These are phyloP conservation scores for Lochmaea crataegi DNA, from an alignment of 2,888 invertebrate genomes.

Conservation along the genomic window DNA sequence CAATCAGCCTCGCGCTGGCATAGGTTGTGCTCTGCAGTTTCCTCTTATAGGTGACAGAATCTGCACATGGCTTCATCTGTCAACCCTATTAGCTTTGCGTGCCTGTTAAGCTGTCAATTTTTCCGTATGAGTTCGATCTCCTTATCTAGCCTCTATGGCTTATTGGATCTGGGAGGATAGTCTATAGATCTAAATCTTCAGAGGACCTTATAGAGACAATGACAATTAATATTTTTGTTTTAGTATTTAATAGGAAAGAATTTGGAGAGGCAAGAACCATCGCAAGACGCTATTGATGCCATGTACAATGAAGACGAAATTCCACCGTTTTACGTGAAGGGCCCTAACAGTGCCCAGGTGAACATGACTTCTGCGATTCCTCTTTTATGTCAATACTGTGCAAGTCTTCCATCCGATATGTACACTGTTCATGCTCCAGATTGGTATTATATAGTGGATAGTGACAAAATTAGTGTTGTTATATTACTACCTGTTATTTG, in stretches of 20 bases:
- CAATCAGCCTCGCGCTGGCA: no score
- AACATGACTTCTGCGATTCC: slow-evolving; percentile 72
- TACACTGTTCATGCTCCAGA: slow-evolving; percentile 71
- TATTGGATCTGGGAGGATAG: no score
- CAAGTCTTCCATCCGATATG: slow-evolving; percentile 79
- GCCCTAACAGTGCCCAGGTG: slow-evolving; percentile 66
- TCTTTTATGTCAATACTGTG: slow-evolving; percentile 85
- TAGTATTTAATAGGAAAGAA: slow-evolving; percentile 71
- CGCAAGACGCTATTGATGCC: slow-evolving; percentile 66
- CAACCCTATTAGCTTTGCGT: no score
- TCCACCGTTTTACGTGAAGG: slow-evolving; percentile 66
- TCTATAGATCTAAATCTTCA: no score
- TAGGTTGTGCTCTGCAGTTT: no score
- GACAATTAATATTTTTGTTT: slow-evolving; percentile 12
- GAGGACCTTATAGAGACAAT: no score
- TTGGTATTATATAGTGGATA: slow-evolving; percentile 60
- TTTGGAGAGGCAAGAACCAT: slow-evolving; percentile 68
- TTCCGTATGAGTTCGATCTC: no score
- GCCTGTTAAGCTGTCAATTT: no score
- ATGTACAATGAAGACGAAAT: slow-evolving; percentile 69
- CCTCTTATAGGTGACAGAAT: no score
- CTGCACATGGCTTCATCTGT: no score
- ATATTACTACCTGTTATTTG: slow-evolving; percentile 83
- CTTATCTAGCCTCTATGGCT: no score
- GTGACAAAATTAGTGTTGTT: slow-evolving; percentile 63